Conservation (phyloP, 1,140 invertebrate species). For the Drosophila aff. region DNA sequence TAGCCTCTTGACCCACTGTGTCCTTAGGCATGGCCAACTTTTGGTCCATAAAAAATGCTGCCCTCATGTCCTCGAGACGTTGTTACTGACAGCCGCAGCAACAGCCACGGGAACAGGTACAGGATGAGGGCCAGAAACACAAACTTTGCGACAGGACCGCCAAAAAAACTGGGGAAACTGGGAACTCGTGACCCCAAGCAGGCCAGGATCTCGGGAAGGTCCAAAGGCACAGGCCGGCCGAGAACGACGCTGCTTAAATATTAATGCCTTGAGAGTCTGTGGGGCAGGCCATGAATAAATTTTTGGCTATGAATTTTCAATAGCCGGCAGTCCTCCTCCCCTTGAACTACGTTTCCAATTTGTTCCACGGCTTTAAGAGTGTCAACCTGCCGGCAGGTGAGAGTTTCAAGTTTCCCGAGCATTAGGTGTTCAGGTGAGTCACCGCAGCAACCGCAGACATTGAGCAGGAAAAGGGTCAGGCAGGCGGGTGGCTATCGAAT, state of each 20-base stretch:
- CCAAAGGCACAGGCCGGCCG: slow-evolving; percentile 34
- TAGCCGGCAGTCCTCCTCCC: slow-evolving; percentile 23
- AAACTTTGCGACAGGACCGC: slow-evolving; percentile 62
- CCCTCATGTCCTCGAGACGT: slow-evolving; percentile 78
- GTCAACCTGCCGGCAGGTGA: slow-evolving; percentile 60
- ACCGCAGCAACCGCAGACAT: slow-evolving; percentile 30
- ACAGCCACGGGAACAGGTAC: slow-evolving; percentile 27
- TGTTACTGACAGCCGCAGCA: slow-evolving; percentile 71
- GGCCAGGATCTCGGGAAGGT: slow-evolving; percentile 15
- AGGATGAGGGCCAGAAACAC: slow-evolving; percentile 34
- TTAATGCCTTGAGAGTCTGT: slow-evolving; percentile 71
- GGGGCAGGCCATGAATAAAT: slow-evolving; percentile 79
- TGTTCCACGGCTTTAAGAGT: slow-evolving; percentile 66
- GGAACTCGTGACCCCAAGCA: slow-evolving; percentile 55
- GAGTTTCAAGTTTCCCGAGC: slow-evolving; percentile 6
- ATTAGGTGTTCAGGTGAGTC: slow-evolving; percentile 47
- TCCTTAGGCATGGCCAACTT: slow-evolving; percentile 63
- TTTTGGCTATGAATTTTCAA: slow-evolving; percentile 84
- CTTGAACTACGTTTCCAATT: slow-evolving; percentile 44
- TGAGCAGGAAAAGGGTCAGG: slow-evolving; percentile 33
- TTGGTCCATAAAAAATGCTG: slow-evolving; percentile 68
- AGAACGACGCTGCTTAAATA: slow-evolving; percentile 76
- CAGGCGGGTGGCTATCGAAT: slow-evolving; percentile 52
- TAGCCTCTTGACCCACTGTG: slow-evolving; percentile 35
- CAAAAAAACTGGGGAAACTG: not conserved